Percentiles rank a stretch among this genome's conserved stretches.
These are phyloP conservation scores for Lordiphosa andalusiaca DNA, from an alignment of 2,888 invertebrate genomes.

Conservation along the genomic window DNA sequence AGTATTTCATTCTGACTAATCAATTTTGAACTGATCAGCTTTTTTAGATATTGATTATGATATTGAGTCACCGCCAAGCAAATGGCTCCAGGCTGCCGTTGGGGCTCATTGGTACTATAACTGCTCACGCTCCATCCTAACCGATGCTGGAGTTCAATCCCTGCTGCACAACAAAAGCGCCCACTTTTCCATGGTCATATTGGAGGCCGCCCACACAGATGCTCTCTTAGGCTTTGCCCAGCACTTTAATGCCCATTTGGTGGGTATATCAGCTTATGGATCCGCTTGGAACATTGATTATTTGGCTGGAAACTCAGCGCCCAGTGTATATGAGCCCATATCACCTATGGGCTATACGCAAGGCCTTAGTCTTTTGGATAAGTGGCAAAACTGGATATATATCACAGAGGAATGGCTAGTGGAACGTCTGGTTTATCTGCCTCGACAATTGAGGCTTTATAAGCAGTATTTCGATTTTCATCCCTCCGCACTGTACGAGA, in stretches of 20 bases:
- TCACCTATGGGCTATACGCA: background rate
- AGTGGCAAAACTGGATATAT: constrained; percentile 1
- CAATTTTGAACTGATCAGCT: constrained; percentile 14
- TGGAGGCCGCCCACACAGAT: constrained; percentile 45
- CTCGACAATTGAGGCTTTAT: background rate
- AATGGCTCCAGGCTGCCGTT: constrained; percentile 34
- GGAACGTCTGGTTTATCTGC: constrained; percentile 6
- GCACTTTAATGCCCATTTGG: constrained; percentile 51
- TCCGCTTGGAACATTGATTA: constrained; percentile 37
- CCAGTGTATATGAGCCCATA: constrained; percentile 15
- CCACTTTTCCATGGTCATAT: constrained; percentile 17
- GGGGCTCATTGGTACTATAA: constrained; percentile 19
- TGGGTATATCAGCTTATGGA: constrained; percentile 46
- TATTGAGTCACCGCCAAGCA: background rate
- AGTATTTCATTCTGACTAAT: background rate
- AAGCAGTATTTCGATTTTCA: constrained; percentile 24
- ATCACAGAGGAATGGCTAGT: constrained; percentile 13
- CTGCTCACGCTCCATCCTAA: constrained; percentile 19
- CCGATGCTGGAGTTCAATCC: constrained; percentile 21
- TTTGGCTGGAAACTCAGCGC: constrained; percentile 34
- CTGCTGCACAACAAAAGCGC: constrained; percentile 20
- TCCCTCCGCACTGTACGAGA: constrained; percentile 22
- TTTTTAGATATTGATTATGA: background rate
- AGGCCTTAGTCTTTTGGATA: background rate
- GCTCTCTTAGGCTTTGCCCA: constrained; percentile 66